Conservation (phyloP, 2,888 invertebrate species). For the Griposia aprilina region DNA sequence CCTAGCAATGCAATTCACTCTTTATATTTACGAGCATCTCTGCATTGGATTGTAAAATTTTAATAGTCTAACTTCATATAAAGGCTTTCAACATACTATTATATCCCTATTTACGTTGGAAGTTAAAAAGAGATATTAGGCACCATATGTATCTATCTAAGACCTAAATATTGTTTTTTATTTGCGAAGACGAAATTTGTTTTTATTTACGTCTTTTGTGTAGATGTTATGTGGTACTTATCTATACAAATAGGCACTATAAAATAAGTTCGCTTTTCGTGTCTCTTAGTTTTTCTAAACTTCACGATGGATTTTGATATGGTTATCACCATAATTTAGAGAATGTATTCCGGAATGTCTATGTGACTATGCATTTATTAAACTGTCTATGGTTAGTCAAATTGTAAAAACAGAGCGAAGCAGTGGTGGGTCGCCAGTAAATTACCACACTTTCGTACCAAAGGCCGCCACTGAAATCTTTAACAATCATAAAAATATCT, state of each 20-base stretch:
- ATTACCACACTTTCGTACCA: background rate
- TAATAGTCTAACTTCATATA: background rate
- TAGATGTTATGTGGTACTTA: background rate
- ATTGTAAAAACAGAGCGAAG: background rate
- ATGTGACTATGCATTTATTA: background rate
- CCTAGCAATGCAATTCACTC: constrained; percentile 4
- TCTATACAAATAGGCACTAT: background rate
- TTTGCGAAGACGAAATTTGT: background rate
- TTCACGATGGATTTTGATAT: background rate
- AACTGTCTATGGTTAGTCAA: background rate
- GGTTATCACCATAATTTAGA: background rate
- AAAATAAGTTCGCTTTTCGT: background rate
- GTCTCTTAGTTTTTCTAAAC: background rate
- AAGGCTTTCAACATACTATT: background rate
- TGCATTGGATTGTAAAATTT: background rate
- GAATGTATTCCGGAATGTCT: no score
- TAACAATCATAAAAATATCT: background rate
- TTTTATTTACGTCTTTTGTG: no score
- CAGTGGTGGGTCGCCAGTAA: background rate
- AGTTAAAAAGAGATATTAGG: background rate
- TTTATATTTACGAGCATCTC: constrained; percentile 9
- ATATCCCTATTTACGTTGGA: background rate
- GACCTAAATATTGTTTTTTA: no score
- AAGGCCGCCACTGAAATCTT: background rate
- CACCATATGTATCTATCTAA: background rate